A percentile compares a stretch with the other conserved stretches of the same genome.
These are phyloP conservation scores for Ormyrus rosae DNA, from an alignment of 2,888 invertebrate species.

Conservation along the genomic window DNA sequence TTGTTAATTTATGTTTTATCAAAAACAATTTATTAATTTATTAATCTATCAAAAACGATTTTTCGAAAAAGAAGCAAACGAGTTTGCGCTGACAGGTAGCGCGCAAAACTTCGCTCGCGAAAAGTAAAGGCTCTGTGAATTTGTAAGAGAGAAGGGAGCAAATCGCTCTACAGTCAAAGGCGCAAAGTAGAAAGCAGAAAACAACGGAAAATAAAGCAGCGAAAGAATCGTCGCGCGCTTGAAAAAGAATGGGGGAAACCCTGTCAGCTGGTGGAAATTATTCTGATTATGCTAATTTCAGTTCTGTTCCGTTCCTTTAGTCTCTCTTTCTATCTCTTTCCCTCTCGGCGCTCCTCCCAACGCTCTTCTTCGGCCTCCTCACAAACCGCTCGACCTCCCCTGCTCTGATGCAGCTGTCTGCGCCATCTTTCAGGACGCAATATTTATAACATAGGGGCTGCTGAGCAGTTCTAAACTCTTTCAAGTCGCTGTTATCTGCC, in stretches of 20 bases:
- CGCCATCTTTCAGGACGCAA: constrained; percentile 75
- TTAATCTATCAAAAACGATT: too few species aligned
- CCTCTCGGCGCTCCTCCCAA: constrained; percentile 56
- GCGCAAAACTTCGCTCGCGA: constrained; percentile 21
- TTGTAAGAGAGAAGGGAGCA: constrained; percentile 61
- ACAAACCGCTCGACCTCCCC: constrained; percentile 50
- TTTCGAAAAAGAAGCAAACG: too few species aligned
- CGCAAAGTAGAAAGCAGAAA: constrained; percentile 66
- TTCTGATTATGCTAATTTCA: constrained; percentile 82
- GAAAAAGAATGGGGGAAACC: constrained; percentile 78
- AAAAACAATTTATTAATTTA: too few species aligned
- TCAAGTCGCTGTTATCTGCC: constrained; percentile 60
- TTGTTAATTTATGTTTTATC: too few species aligned
- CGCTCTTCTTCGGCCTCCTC: not conserved
- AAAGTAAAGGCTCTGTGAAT: constrained; percentile 33
- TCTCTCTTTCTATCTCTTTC: constrained; percentile 66
- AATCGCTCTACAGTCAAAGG: too few species aligned
- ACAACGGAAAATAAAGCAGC: constrained; percentile 74
- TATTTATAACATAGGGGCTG: constrained; percentile 75
- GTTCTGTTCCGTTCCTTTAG: constrained; percentile 77
- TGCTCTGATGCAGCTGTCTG: constrained; percentile 72
- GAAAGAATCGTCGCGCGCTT: constrained; percentile 72
- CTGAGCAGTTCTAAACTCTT: constrained; percentile 75
- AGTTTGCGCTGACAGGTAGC: not conserved
- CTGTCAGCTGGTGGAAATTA: constrained; percentile 81